Percentiles rank a stretch among this genome's conserved stretches.
Evolutionary conservation across 2,797 vertebrate genomes (phyloP).

Genomic region (Denticeps clupeoides): DNA sequence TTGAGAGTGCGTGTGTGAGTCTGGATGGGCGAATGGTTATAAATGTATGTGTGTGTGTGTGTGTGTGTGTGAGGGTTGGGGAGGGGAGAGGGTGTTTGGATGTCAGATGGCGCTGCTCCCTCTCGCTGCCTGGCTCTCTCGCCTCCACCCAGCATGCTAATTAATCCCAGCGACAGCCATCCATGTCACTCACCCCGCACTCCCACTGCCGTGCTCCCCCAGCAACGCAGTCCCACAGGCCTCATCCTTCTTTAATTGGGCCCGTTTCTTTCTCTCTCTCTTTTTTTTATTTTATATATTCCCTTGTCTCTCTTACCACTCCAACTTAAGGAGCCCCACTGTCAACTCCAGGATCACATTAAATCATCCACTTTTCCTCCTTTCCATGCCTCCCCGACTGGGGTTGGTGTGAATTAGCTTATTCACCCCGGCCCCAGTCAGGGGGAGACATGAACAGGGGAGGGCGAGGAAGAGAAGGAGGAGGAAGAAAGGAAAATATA

Average conservation of each 20-base stretch:
- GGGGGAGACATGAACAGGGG: conserved; percentile 24
- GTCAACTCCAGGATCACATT: conserved; percentile 59
- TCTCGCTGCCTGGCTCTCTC: conserved; percentile 39
- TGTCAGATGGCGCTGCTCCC: conserved; percentile 41
- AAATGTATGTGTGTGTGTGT: conserved; percentile 12
- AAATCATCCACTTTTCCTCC: too few species aligned
- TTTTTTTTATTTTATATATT: too few species aligned
- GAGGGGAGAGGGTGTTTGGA: conserved; percentile 28
- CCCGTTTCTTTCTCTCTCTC: conserved; percentile 30
- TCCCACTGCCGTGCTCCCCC: conserved; percentile 44
- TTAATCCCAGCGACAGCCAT: conserved; percentile 58
- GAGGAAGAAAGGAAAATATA: conserved; percentile 32
- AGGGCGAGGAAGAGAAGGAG: conserved; percentile 26
- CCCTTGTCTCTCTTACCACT: neutral
- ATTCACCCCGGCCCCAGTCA: conserved; percentile 44
- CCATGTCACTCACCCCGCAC: conserved; percentile 56
- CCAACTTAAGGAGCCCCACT: conserved; percentile 32
- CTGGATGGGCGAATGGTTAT: too few species aligned
- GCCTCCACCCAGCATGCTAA: conserved; percentile 62
- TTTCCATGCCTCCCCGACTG: too few species aligned
- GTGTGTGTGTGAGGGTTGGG: conserved; percentile 11
- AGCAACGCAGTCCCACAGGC: conserved; percentile 56
- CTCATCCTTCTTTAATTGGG: conserved; percentile 63
- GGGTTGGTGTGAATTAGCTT: too few species aligned
- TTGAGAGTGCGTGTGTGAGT: neutral